These are phyloP conservation scores for Aphelenchoides fujianensis DNA, from an alignment of 1,140 invertebrate genomes.

Conservation along the genomic window DNA sequence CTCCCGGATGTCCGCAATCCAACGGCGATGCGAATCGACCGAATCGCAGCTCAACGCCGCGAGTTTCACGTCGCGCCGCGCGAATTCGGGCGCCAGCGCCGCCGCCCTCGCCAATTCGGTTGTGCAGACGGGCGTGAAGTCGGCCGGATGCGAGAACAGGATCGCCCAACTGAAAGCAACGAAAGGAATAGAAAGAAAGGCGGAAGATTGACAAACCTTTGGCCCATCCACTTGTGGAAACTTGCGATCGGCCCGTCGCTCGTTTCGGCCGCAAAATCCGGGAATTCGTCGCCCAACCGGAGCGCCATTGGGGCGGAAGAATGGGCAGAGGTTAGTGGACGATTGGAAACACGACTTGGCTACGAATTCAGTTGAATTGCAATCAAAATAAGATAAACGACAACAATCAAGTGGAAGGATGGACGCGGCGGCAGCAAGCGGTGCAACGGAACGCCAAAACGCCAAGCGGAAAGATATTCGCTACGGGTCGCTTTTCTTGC, in stretches of 20 bases:
- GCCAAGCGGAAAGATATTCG: no score
- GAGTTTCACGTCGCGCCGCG: slow-evolving; percentile 79
- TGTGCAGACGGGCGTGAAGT: slow-evolving; percentile 87
- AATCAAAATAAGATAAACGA: no score
- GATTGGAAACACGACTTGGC: no score
- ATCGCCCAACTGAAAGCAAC: slow-evolving; percentile 76
- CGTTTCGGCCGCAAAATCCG: slow-evolving; percentile 51
- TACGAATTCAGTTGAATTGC: no score
- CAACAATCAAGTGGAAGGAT: no score
- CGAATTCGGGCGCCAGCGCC: slow-evolving; percentile 74
- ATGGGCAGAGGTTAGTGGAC: no score
- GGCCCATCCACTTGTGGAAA: slow-evolving; percentile 51
- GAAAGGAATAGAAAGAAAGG: not conserved
- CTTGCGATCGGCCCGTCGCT: slow-evolving; percentile 31
- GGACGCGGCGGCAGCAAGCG: no score
- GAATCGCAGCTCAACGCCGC: slow-evolving; percentile 87
- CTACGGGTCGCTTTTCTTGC: no score
- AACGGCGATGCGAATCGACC: slow-evolving; percentile 72
- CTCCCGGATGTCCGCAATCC: slow-evolving; percentile 43
- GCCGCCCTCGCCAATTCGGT: slow-evolving; percentile 80
- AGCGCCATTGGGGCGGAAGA: no score
- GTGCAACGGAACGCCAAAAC: no score
- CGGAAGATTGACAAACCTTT: slow-evolving; percentile 63
- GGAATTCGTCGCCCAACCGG: no score
- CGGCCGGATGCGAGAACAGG: slow-evolving; percentile 85